Conservation (phyloP, 1,140 invertebrate genomes). For the Andricus grossulariae region DNA sequence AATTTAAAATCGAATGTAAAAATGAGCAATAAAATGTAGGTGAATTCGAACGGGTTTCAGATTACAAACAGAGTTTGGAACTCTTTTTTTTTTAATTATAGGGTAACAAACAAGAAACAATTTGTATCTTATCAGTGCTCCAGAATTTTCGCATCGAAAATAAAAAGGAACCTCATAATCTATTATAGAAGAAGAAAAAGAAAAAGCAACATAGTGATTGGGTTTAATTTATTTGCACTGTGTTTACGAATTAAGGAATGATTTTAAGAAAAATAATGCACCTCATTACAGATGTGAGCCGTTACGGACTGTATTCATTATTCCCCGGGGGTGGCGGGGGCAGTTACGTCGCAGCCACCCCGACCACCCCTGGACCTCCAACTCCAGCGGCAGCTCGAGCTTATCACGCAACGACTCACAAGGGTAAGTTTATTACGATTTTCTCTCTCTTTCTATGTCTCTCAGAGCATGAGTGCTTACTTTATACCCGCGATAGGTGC, state of each 20-base stretch:
- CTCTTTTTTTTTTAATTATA: conserved; percentile 44
- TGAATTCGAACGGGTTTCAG: no score
- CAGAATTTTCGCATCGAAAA: no score
- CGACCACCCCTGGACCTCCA: conserved; percentile 71
- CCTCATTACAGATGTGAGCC: conserved; percentile 74
- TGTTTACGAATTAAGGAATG: not conserved
- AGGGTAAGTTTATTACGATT: conserved; percentile 69
- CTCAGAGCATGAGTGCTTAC: not conserved
- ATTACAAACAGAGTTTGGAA: not conserved
- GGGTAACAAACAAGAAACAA: no score
- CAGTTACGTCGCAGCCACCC: conserved; percentile 72
- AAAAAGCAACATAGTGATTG: no score
- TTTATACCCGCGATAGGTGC: not conserved
- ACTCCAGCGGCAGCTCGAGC: conserved; percentile 70
- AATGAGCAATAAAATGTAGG: no score
- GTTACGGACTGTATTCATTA: conserved; percentile 78
- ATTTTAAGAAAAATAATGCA: not conserved
- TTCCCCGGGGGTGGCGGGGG: conserved; percentile 76
- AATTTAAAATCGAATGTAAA: no score
- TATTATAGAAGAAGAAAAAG: no score
- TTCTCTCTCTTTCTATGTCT: not conserved
- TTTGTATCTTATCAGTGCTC: no score
- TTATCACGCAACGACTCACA: conserved; percentile 77
- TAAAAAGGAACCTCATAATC: no score
- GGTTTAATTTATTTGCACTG: no score